Conservation (phyloP, 1,140 invertebrate species). For the Potamilus streckersoni region DNA sequence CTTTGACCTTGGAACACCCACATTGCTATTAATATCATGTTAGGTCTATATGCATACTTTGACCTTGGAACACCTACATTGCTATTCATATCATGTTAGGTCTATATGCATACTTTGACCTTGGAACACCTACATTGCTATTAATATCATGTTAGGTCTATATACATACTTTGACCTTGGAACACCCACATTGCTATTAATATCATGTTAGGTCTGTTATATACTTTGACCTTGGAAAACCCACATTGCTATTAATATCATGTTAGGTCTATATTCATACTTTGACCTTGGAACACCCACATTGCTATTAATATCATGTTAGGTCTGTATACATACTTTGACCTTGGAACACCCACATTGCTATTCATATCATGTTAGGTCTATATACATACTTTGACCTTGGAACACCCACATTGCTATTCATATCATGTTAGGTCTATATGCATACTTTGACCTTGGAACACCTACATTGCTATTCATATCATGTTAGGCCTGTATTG, state of each 20-base stretch:
- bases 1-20: no score
- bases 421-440: slow-evolving; percentile 39
- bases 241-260: background rate
- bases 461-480: no score
- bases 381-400: background rate
- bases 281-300: background rate
- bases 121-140: no score
- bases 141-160: background rate
- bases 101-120: no score
- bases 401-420: slow-evolving; percentile 39
- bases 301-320: background rate
- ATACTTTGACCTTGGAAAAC: slow-evolving; percentile 27
- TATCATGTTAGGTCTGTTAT: background rate
- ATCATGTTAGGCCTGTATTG: no score
- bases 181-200: background rate
- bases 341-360: slow-evolving; percentile 22
- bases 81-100: no score
- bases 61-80: no score
- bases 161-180: no score
- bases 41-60: no score
- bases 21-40: no score
- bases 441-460: slow-evolving; percentile 29
- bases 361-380: slow-evolving; percentile 36
- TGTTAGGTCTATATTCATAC: background rate
- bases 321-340: slow-evolving; percentile 36